These are phyloP conservation scores for Podocnemis expansa DNA, from an alignment of 2,113 vertebrate genomes.

Conservation along the genomic window DNA sequence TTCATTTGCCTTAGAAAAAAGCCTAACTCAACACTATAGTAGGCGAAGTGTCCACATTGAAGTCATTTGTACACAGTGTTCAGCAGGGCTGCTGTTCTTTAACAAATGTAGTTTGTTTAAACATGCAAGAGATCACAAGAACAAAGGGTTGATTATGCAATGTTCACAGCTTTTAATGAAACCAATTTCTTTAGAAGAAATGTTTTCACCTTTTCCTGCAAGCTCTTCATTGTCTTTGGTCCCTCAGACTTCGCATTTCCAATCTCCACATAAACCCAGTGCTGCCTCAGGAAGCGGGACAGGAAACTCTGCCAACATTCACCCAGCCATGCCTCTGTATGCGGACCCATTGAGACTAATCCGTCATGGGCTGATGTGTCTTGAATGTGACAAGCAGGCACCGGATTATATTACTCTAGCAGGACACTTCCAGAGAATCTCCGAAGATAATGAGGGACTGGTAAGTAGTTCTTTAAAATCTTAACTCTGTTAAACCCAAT, in stretches of 20 bases:
- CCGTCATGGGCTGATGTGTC: slow-evolving; percentile 86
- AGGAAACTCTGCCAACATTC: slow-evolving; percentile 34
- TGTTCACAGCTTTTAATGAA: slow-evolving; percentile 95
- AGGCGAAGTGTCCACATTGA: slow-evolving; percentile 94
- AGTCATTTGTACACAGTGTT: slow-evolving; percentile 91
- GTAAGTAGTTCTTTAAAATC: slow-evolving; percentile 80
- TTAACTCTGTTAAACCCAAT: neutral
- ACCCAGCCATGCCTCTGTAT: slow-evolving; percentile 90
- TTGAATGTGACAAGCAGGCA: slow-evolving; percentile 92
- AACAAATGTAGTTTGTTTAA: slow-evolving; percentile 95
- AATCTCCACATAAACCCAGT: slow-evolving; percentile 42
- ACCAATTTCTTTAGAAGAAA: slow-evolving; percentile 89
- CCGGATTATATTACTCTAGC: slow-evolving; percentile 88
- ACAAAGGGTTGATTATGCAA: slow-evolving; percentile 92
- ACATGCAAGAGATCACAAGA: slow-evolving; percentile 94
- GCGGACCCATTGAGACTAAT: slow-evolving; percentile 82
- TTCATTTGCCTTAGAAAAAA: slow-evolving; percentile 92
- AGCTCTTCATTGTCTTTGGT: slow-evolving; percentile 55
- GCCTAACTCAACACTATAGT: slow-evolving; percentile 89
- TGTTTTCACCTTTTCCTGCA: slow-evolving; percentile 81
- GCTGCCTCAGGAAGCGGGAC: slow-evolving; percentile 15
- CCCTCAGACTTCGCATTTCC: slow-evolving; percentile 12
- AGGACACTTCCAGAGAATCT: slow-evolving; percentile 91
- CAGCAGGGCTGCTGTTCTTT: slow-evolving; percentile 90
- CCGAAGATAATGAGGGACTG: slow-evolving; percentile 88